Evolutionary conservation across 37 sponge, comb jelly and placozoan species (phyloP).

Genomic region (Geodia barretti): DNA sequence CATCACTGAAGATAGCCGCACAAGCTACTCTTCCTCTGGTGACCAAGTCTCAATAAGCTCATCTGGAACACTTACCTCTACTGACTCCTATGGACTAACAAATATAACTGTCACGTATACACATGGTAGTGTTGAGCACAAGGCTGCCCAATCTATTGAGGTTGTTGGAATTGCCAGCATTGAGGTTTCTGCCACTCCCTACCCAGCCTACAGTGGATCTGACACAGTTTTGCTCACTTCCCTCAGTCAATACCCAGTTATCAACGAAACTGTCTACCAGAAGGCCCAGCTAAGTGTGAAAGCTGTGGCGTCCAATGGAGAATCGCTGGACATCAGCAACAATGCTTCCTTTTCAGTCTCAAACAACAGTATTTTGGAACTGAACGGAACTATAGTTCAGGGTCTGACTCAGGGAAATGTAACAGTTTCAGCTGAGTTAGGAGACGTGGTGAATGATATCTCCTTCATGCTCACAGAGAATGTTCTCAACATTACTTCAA

Average conservation of each 20-base stretch:
- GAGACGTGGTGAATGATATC: neutral
- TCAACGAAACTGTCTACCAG: conserved; percentile 28
- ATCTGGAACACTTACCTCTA: neutral
- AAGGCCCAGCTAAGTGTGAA: conserved; percentile 24
- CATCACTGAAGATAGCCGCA: conserved; percentile 14
- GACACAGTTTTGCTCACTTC: neutral
- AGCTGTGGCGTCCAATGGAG: conserved; percentile 42
- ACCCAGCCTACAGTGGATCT: conserved; percentile 28
- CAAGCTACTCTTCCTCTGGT: neutral
- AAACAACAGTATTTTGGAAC: neutral
- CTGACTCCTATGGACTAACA: neutral
- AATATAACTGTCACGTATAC: conserved; percentile 27
- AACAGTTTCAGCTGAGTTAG: conserved; percentile 25
- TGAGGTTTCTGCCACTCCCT: conserved; percentile 16
- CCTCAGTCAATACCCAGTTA: neutral
- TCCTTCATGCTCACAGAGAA: conserved; percentile 18
- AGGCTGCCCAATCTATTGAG: neutral
- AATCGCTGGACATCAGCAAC: conserved; percentile 17
- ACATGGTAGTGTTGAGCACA: neutral
- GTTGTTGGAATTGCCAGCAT: conserved; percentile 38
- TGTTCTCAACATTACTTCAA: conserved; percentile 11
- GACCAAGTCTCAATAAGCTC: neutral
- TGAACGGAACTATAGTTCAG: conserved; percentile 7
- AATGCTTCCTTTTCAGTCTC: neutral
- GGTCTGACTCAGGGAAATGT: conserved; percentile 1